Base-by-base conservation (phyloP, 2,888 invertebrate genomes). In the Morpho helenor region DNA sequence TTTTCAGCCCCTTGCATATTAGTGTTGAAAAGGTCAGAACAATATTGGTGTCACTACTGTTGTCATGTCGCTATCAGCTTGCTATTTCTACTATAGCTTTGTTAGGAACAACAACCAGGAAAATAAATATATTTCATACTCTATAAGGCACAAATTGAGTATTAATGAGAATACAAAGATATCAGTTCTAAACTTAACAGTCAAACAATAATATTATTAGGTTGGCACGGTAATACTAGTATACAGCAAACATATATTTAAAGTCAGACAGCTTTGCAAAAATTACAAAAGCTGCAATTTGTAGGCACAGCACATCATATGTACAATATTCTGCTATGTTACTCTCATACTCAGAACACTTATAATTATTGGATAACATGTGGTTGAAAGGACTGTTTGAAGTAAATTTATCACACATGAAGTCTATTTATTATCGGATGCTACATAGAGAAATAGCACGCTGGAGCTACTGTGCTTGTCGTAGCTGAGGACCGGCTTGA, bases 1-100 rank as follows among this genome's bases (percentile, higher is more conserved):
- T 85, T 87, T 88, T 84, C 89, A 89, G 89, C 82, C 69, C 73
- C 71, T 82, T 81, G 79, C 83, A 65, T 79, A 75, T 68, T 72
- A 80, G 74, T 76, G 79, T 82, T 79, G 75, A 77, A 72, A 80
- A 88, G 88, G 87, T 89, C 86, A 87, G 88, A 81, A 62, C 66
- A 70, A 73, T 70, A 71, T 75, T 78, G 79, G 78, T 79, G 77
- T 82, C 75, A 68, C 68, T 61, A 49, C 49, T 49, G 66, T 72
- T 75, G 78, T 75, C 76, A 79, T 80, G 80, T 79, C 70, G 73
- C 76, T 80, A 76, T 70, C 73, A 74, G 77, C 73, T 76, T 80
- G 80, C 71, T 70, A 73, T 73, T 77, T 77, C 71, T 70, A 57
- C 9, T 50, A 39, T 7, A 43, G 31, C 31, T 31, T 31, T 1